A percentile compares a stretch with the other conserved stretches of the same genome.
These are phyloP conservation scores for Urocolius indicus DNA, from an alignment of 2,113 vertebrate genomes.

Conservation along the genomic window DNA sequence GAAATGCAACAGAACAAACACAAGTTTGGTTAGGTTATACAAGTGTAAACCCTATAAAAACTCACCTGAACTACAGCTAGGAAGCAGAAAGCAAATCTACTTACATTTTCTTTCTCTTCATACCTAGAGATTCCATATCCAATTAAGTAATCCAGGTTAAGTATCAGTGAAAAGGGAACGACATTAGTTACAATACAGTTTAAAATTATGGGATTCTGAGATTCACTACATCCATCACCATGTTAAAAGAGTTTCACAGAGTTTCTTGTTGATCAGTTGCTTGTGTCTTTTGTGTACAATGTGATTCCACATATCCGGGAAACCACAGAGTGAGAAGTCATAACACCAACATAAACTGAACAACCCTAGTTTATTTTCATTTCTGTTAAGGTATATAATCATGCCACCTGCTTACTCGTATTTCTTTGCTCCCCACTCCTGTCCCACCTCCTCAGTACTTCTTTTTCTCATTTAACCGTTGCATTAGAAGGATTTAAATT, in stretches of 20 bases:
- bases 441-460: not conserved
- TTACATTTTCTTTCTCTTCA: not conserved
- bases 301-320: not conserved
- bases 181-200: not conserved
- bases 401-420: not conserved
- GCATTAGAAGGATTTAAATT: not conserved
- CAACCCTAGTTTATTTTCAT: not conserved
- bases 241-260: not conserved
- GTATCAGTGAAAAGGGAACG: not conserved
- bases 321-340: not conserved
- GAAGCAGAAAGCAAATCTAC: not conserved
- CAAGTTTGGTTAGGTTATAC: not conserved
- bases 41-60: not conserved
- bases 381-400: not conserved
- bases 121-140: not conserved
- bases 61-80: not conserved
- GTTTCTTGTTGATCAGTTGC: not conserved
- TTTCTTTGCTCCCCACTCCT: not conserved
- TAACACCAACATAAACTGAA: not conserved
- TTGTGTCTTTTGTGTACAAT: not conserved
- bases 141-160: not conserved
- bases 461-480: not conserved
- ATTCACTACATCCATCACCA: fast-evolving
- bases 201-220: not conserved
- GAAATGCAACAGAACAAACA: not conserved